Percentiles rank a stretch among this genome's conserved stretches.
These are phyloP conservation scores for Linyphia triangularis DNA, from an alignment of 2,888 invertebrate species.

Conservation along the genomic window DNA sequence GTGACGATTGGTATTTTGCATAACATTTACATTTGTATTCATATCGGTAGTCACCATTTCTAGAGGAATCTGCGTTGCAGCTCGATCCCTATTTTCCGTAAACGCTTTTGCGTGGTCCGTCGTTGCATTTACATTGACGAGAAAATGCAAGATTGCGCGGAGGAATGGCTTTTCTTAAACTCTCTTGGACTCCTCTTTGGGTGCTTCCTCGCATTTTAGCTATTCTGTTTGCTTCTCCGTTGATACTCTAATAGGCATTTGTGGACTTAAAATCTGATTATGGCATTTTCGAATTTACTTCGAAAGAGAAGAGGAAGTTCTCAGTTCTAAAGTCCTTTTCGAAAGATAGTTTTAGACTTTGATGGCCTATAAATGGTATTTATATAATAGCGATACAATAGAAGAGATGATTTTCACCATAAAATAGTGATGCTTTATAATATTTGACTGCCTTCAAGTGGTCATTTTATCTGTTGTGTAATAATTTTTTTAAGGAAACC, in stretches of 20 bases:
- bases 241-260: conserved; percentile 33
- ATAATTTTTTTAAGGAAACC: not conserved
- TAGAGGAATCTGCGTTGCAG: conserved; percentile 13
- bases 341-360: not conserved
- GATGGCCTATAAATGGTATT: conserved; percentile 5
- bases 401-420: not conserved
- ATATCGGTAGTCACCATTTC: conserved; percentile 71
- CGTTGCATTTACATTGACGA: conserved; percentile 52
- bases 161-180: conserved; percentile 45
- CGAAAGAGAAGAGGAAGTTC: not conserved
- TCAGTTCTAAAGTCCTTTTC: conserved; percentile 1
- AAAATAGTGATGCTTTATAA: not conserved
- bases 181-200: conserved; percentile 4
- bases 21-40: conserved; percentile 75
- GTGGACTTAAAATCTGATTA: conserved; percentile 21
- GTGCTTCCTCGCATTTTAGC: conserved; percentile 34
- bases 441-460: not conserved
- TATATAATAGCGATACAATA: not conserved
- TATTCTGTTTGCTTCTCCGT: conserved; percentile 36
- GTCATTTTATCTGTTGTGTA: not conserved
- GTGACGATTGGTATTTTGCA: conserved; percentile 73
- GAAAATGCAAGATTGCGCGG: conserved; percentile 33
- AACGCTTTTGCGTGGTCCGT: conserved; percentile 35
- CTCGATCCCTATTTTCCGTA: conserved; percentile 22
- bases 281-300: conserved; percentile 21